These are phyloP conservation scores for Drosophila cracens DNA, from an alignment of 2,888 invertebrate species.

Conservation along the genomic window DNA sequence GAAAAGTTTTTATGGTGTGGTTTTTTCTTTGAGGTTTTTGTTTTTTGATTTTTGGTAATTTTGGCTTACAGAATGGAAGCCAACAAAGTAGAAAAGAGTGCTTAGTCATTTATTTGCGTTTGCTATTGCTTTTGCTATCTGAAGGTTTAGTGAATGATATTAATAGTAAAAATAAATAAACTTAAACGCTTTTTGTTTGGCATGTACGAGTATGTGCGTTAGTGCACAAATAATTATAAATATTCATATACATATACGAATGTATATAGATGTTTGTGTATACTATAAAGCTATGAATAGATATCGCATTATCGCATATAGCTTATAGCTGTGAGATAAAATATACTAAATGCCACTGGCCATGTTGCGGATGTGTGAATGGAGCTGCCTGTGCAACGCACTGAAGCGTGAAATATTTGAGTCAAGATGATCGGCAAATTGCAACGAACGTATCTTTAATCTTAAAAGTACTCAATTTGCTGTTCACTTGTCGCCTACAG, in stretches of 20 bases:
- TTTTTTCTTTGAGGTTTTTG: constrained; percentile 34
- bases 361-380: constrained; percentile 22
- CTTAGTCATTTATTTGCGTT: constrained; percentile 63
- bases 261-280: constrained; percentile 1
- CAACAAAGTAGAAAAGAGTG: constrained; percentile 35
- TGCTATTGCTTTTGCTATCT: constrained; percentile 39
- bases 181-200: constrained; percentile 44
- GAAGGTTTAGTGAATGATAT: constrained; percentile 49
- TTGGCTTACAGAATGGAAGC: constrained; percentile 13
- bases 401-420: constrained; percentile 61
- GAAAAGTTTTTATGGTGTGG: constrained; percentile 54
- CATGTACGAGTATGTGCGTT: constrained; percentile 13
- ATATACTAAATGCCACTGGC: constrained; percentile 38
- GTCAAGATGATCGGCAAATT: constrained; percentile 22
- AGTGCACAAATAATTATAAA: constrained; percentile 14
- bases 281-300: constrained; percentile 35
- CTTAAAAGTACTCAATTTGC: constrained; percentile 36
- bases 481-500: constrained; percentile 57
- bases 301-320: constrained; percentile 13
- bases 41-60: constrained; percentile 29
- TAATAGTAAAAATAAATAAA: constrained; percentile 70
- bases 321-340: constrained; percentile 51
- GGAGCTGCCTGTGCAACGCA: constrained; percentile 54
- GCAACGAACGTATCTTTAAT: constrained; percentile 28
- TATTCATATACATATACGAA: constrained; percentile 3